Evolutionary conservation across 2,888 invertebrate genomes (phyloP).

Genomic region (Geophilus truncorum): DNA sequence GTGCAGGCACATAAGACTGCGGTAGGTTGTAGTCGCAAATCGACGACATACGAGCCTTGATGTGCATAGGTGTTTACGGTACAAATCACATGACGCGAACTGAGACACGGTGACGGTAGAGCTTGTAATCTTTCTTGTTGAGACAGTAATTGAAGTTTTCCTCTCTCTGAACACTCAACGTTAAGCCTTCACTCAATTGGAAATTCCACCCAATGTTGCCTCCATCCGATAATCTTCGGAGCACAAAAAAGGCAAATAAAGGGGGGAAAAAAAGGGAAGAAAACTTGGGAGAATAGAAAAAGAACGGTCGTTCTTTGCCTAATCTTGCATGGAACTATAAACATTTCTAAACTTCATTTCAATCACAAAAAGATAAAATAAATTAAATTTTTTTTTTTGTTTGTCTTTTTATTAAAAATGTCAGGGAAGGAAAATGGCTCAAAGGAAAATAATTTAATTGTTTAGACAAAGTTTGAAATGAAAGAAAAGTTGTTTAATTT

Average conservation of each 20-base stretch:
- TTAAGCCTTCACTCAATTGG: slow-evolving; percentile 14
- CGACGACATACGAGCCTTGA: not conserved
- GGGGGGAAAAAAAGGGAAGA: not conserved
- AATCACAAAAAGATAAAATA: not conserved
- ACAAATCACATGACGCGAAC: slow-evolving; percentile 7
- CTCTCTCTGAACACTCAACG: slow-evolving; percentile 1
- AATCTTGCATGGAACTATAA: not conserved
- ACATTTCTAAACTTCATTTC: not conserved
- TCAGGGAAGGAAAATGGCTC: too few relatives aligned
- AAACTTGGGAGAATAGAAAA: not conserved
- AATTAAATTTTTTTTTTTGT: not conserved
- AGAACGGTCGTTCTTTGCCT: not conserved
- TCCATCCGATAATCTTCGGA: not conserved
- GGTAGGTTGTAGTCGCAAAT: not conserved
- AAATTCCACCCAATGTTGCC: slow-evolving; percentile 7
- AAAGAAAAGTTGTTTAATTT: too few relatives aligned
- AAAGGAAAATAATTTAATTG: too few relatives aligned
- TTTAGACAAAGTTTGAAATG: too few relatives aligned
- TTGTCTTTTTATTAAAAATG: not conserved
- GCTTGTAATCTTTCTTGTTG: slow-evolving; percentile 20
- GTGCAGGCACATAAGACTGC: not conserved
- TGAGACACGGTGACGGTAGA: not conserved
- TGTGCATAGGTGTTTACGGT: slow-evolving; percentile 12
- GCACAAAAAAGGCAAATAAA: not conserved
- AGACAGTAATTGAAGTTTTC: slow-evolving; percentile 20